A percentile compares a stretch with the other conserved stretches of the same genome.
Conservation (phyloP, 1,140 invertebrate species). For the Semibalanus balanoides region DNA sequence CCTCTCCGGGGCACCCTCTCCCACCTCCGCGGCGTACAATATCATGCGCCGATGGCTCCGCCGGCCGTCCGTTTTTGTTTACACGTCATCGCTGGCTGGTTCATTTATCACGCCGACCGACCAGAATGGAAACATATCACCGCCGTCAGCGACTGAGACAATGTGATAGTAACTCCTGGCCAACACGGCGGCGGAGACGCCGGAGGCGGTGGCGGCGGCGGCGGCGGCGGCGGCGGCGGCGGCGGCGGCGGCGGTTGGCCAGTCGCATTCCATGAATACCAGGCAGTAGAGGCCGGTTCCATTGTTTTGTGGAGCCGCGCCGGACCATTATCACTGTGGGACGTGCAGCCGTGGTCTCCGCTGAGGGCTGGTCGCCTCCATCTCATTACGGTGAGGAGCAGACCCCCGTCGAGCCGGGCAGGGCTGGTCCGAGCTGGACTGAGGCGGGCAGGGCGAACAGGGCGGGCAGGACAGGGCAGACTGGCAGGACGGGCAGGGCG, state of each 20-base stretch:
- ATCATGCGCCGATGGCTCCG: too few species aligned
- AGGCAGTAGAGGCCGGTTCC: too few species aligned
- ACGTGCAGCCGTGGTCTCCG: background rate
- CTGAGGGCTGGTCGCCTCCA: too few species aligned
- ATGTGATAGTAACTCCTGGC: background rate
- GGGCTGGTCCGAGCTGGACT: too few species aligned
- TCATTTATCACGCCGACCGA: background rate
- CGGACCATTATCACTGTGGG: background rate
- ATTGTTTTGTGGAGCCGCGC: background rate
- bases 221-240: too few species aligned
- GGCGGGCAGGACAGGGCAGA: too few species aligned
- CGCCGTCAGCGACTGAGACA: background rate
- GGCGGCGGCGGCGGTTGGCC: too few species aligned
- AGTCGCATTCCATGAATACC: background rate
- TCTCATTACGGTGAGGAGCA: background rate
- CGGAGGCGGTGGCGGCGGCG: too few species aligned
- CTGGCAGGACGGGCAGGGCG: too few species aligned
- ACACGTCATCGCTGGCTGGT: background rate
- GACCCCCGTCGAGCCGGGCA: background rate
- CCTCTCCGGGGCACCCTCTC: background rate
- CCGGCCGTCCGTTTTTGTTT: background rate
- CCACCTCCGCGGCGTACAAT: background rate
- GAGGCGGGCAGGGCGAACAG: too few species aligned
- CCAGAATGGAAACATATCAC: background rate
- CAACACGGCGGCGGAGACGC: too few species aligned